A percentile compares a stretch with the other conserved stretches of the same genome.
Conservation (phyloP, 2,797 vertebrate species). For the Taenioides sp. region DNA sequence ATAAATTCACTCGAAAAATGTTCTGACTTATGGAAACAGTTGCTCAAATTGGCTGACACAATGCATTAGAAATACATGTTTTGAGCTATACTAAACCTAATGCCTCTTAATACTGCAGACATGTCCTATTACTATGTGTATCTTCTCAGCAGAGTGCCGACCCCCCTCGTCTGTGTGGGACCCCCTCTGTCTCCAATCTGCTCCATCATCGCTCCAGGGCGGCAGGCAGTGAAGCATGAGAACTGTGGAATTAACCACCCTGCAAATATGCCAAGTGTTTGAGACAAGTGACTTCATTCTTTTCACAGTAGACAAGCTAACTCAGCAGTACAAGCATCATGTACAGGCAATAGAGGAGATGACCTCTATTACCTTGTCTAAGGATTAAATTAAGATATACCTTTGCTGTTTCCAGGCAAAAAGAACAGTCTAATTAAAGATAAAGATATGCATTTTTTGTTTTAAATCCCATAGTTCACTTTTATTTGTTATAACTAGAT, state of each 20-base stretch:
- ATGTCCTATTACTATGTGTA: slow-evolving; percentile 41
- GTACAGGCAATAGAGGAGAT: background rate
- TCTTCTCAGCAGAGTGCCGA: slow-evolving; percentile 21
- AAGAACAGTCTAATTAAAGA: no score
- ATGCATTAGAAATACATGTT: slow-evolving; percentile 41
- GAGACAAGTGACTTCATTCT: slow-evolving; percentile 12
- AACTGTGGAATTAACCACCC: slow-evolving; percentile 23
- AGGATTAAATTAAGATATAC: background rate
- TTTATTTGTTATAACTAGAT: no score
- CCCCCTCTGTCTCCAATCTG: slow-evolving; percentile 60
- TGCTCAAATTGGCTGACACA: slow-evolving; percentile 30
- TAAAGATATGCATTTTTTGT: no score
- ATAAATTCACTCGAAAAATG: no score
- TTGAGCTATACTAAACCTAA: slow-evolving; percentile 50
- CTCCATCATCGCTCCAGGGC: slow-evolving; percentile 45
- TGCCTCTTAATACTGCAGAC: slow-evolving; percentile 51
- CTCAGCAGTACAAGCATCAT: background rate
- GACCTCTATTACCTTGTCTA: background rate
- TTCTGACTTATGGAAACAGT: no score
- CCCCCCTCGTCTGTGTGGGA: slow-evolving; percentile 32
- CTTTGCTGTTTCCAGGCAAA: background rate
- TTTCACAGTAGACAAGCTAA: background rate
- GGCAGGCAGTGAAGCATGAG: slow-evolving; percentile 20
- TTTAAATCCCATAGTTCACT: no score
- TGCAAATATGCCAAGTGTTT: slow-evolving; percentile 27